Evolutionary conservation across 2,797 vertebrate genomes (phyloP), one percentile per base, ranked within the genome.

Genomic region (Acanthopagrus latus): DNA sequence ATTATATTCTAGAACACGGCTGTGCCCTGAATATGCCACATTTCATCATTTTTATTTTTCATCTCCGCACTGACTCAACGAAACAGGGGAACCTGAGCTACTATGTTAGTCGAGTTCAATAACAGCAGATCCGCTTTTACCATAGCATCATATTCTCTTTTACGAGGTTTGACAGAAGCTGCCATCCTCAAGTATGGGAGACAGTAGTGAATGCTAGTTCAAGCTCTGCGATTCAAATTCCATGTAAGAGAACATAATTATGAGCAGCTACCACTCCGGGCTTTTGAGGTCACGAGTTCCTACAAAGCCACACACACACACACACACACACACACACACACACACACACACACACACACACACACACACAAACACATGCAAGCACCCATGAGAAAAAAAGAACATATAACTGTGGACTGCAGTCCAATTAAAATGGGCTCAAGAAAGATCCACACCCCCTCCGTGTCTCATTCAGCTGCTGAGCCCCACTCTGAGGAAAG

Each of bases 371-470:
- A 48, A 70, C 59, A 47, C 29, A 33, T 7, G 29, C 64, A 55
- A 25, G 69, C 29, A 64, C 70, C 67, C 63, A n/a, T 51, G 64
- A 67, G 64, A 80, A 8, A 56, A 56, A 56, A 50, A 16, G 4
- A 11, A 82, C 71, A 76, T 64, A 65, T 55, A 85, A 66, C 75
- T 68, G 80, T 47, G 55, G 69, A 73, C 81, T 59, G 68, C 64
- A 62, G 73, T 78, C 80, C 80, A 92, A 91, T 89, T 91, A 91
- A 82, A 86, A 80, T 12, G 38, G 71, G 64, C 71, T 75, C 54
- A 68, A 59, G 62, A 76, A 51, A 74, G 57, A 78, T 38, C 29
- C 57, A 9, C 57, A 9, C 27, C 23, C 59, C 57, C 9, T 50
- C 23, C 12, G 27, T 11, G 72, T 73, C 64, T 77, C 69, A 74